These are phyloP conservation scores for Scaptodrosophila lebanonensis DNA, from an alignment of 1,140 invertebrate species.

Conservation along the genomic window DNA sequence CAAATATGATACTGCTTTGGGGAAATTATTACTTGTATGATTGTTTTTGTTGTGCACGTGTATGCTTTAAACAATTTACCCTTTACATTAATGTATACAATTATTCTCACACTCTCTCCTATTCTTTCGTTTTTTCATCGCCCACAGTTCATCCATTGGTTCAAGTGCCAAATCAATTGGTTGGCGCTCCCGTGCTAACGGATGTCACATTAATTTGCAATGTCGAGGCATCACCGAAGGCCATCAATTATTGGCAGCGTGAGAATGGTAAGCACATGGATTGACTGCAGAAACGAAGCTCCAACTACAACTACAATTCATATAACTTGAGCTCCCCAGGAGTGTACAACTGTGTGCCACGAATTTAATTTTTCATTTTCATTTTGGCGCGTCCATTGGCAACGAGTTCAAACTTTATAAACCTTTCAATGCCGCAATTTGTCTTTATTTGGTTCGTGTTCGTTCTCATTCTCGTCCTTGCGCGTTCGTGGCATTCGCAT, in stretches of 20 bases:
- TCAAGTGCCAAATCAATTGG: constrained; percentile 89
- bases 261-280: constrained; percentile 84
- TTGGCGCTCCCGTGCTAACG: constrained; percentile 87
- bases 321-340: constrained; percentile 3
- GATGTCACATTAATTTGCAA: constrained; percentile 91
- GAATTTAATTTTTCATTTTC: constrained; percentile 54
- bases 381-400: constrained; percentile 22
- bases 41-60: too few relatives aligned
- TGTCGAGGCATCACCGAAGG: constrained; percentile 90
- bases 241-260: constrained; percentile 92
- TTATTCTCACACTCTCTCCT: constrained; percentile 5
- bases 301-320: too few relatives aligned
- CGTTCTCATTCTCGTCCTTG: constrained; percentile 38
- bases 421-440: constrained; percentile 74
- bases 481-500: too few relatives aligned
- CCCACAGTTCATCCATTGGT: constrained; percentile 87
- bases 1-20: too few relatives aligned
- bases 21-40: too few relatives aligned
- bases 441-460: constrained; percentile 77
- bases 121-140: neutral
- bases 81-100: too few relatives aligned
- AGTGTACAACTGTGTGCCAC: constrained; percentile 21
- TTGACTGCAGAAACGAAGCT: too few relatives aligned
- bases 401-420: constrained; percentile 56
- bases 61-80: too few relatives aligned